These are phyloP conservation scores for Polyommatus icarus DNA, from an alignment of 2,888 invertebrate genomes.

Conservation along the genomic window DNA sequence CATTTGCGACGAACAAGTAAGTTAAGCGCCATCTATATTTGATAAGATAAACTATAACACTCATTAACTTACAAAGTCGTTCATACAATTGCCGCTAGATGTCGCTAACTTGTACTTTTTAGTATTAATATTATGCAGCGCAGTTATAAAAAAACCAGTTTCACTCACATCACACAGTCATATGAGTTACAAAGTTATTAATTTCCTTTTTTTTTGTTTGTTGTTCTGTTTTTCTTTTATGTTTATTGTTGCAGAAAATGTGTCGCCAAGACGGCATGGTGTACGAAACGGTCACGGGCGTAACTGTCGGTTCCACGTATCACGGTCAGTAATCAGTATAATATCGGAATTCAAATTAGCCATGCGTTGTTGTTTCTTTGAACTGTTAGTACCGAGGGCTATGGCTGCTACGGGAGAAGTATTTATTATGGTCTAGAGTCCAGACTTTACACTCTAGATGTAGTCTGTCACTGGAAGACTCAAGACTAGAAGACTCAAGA, in stretches of 20 bases:
- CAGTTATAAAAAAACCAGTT: too few relatives aligned
- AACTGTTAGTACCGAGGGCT: slow-evolving; percentile 39
- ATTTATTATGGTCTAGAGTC: too few relatives aligned
- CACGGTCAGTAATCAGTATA: slow-evolving; percentile 68
- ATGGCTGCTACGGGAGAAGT: too few relatives aligned
- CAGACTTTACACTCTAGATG: too few relatives aligned
- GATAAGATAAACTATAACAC: background rate
- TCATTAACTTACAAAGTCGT: background rate
- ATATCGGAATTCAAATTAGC: slow-evolving; percentile 51
- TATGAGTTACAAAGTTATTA: too few relatives aligned
- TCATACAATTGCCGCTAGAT: background rate
- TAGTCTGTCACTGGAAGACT: too few relatives aligned
- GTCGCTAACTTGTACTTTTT: background rate
- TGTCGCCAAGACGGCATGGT: slow-evolving; percentile 64
- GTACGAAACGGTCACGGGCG: slow-evolving; percentile 61
- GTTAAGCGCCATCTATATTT: slow-evolving; percentile 34
- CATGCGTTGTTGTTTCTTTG: slow-evolving; percentile 44
- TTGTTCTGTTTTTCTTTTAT: background rate
- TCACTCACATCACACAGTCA: too few relatives aligned
- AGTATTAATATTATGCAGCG: too few relatives aligned
- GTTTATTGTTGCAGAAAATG: slow-evolving; percentile 66
- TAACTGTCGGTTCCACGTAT: slow-evolving; percentile 66
- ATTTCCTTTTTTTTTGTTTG: too few relatives aligned
- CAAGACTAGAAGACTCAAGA: too few relatives aligned
- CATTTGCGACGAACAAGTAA: slow-evolving; percentile 60